phyloP scores from a whole-genome alignment of 2,113 vertebrate species.

The Odobenus rosmarus region DNA sequence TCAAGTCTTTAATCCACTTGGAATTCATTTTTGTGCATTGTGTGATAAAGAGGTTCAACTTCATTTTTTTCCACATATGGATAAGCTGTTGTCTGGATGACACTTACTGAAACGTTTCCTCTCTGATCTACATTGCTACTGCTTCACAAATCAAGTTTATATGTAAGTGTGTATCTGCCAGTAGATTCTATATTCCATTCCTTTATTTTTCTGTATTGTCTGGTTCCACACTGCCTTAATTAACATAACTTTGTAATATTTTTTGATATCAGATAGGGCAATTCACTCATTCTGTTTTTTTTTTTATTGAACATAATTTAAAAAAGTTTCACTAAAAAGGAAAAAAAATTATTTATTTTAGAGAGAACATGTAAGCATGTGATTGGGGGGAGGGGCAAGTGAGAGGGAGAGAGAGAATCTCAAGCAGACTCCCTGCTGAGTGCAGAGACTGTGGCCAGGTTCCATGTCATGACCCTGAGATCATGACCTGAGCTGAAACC shows the following conservation, averaged over 20 bases:
- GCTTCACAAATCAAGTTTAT: not conserved
- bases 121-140: not conserved
- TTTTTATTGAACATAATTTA: not conserved
- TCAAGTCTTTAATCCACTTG: not conserved
- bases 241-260: not conserved
- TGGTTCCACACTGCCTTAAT: not conserved
- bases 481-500: not conserved
- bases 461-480: not conserved
- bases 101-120: not conserved
- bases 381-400: not conserved
- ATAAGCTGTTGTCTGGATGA: not conserved
- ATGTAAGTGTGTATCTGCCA: not conserved
- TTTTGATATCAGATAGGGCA: not conserved
- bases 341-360: not conserved
- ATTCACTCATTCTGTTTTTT: not conserved
- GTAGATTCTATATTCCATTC: not conserved
- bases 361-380: not conserved
- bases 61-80: not conserved
- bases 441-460: not conserved
- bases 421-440: not conserved
- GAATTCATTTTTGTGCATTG: not conserved
- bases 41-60: not conserved
- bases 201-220: not conserved
- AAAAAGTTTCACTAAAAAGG: not conserved
- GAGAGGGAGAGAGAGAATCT: not conserved